These are phyloP conservation scores for Miniopterus natalensis DNA, from an alignment of 2,113 vertebrate species.

Conservation along the genomic window DNA sequence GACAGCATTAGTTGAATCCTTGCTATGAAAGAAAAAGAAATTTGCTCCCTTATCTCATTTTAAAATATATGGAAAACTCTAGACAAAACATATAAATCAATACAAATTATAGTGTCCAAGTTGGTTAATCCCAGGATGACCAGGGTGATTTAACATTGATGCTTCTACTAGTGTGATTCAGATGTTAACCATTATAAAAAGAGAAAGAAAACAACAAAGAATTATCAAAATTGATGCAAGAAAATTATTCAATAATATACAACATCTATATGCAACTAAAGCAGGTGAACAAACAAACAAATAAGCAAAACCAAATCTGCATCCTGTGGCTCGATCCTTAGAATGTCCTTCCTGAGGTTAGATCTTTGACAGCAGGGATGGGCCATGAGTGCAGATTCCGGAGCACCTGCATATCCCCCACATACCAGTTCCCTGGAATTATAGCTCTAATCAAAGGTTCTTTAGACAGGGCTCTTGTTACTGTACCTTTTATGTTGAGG, in stretches of 20 bases:
- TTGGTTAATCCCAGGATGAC: not conserved
- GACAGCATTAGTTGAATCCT: not conserved
- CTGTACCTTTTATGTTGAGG: not conserved
- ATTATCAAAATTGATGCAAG: not conserved
- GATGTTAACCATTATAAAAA: not conserved
- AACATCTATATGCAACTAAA: not conserved
- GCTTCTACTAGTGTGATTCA: not conserved
- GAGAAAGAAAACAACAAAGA: not conserved
- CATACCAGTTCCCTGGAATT: not conserved
- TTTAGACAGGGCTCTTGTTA: not conserved
- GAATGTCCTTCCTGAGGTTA: not conserved
- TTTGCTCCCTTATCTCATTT: not conserved
- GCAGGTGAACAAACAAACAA: not conserved
- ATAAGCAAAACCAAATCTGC: not conserved
- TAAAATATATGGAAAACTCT: not conserved
- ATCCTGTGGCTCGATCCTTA: not conserved
- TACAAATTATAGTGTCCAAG: not conserved
- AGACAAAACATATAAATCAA: not conserved
- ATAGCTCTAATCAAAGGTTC: not conserved
- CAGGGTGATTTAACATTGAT: not conserved
- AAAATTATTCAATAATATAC: not conserved
- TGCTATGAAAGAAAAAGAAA: not conserved
- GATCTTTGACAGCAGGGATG: not conserved
- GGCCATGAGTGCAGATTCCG: not conserved
- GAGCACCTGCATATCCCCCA: fast-evolving